Base-by-base conservation (phyloP, 1,140 invertebrate genomes). In the Megalopta genalis region DNA sequence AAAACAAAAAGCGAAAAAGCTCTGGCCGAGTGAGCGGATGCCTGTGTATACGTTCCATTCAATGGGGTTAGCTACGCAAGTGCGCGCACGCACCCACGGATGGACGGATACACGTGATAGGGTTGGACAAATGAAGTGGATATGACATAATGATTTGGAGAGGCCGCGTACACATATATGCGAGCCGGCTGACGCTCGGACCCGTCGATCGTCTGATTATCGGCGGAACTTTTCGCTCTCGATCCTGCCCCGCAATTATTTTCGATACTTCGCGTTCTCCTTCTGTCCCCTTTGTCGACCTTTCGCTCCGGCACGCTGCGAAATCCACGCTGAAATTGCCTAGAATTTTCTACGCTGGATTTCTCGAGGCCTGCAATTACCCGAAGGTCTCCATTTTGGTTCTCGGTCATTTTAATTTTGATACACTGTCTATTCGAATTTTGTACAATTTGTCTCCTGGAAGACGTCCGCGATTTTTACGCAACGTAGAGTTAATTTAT, bases 91-190 rank as follows among this genome's bases (percentile, higher is more conserved):
- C 81, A 57, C 57, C 32, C 59, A 65, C 66, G 49, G 52, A 66
- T 52, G 52, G 42, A 18, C 77, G 78, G 57, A 65, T 79, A 82
- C 74, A 62, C 78, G 78, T 79, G 76, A 82, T 69, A 75, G 75
- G 78, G 80, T 81, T 84, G 85, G 79, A 86, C 82, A 83, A 86
- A 84, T 86, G 85, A 86, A 81, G 85, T 86, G 77, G 85, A 87
- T 87, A 84, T 84, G 85, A 84, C 85, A 84, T 86, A 86, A 87
- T 87, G 85, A 87, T 86, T 87, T 86, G 63, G 83, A 86, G 85
- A 83, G 77, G 64, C 63, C 70, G 85, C 67, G 69, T 39, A n/a
- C 70, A 81, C 64, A 65, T 52, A 27, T 64, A n/a, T 62, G 64
- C 67, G 72, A 72, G 82, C 77, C 83, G 69, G 80, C 81, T 86